Evolutionary conservation across 2,797 vertebrate genomes (phyloP).

Genomic region (Arctocebus calabarensis): DNA sequence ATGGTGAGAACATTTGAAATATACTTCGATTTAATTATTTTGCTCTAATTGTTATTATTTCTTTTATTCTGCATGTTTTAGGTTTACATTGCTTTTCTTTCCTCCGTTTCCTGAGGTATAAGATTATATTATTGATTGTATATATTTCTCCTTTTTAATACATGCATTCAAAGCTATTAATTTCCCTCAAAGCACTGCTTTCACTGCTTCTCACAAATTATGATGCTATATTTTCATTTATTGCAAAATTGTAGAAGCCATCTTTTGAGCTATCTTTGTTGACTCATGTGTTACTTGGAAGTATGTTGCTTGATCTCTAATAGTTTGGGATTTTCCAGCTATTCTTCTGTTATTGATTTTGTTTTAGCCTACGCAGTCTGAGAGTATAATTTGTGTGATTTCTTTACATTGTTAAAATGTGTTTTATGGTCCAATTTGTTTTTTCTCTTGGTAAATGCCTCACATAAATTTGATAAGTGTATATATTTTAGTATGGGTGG

Average conservation of each 20-base stretch:
- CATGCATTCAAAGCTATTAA: background rate
- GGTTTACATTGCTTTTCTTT: background rate
- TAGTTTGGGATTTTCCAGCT: background rate
- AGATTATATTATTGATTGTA: background rate
- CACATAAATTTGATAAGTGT: background rate
- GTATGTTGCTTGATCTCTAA: background rate
- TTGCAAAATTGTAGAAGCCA: background rate
- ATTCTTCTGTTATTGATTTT: background rate
- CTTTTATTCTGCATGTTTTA: background rate
- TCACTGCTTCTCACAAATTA: background rate
- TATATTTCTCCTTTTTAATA: background rate
- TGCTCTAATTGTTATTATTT: background rate
- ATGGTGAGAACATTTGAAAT: background rate
- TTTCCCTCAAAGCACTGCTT: background rate
- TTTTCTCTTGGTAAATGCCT: background rate
- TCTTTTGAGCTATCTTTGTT: background rate
- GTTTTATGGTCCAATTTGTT: background rate
- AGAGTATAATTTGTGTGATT: background rate
- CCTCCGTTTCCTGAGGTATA: background rate
- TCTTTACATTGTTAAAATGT: background rate
- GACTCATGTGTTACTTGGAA: background rate
- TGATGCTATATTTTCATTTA: background rate
- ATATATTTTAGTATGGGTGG: background rate
- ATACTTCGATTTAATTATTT: background rate
- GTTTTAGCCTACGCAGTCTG: background rate